A percentile compares a stretch with the other conserved stretches of the same genome.
These are phyloP conservation scores for Leuciscus idus DNA, from an alignment of 2,113 vertebrate species.

Conservation along the genomic window DNA sequence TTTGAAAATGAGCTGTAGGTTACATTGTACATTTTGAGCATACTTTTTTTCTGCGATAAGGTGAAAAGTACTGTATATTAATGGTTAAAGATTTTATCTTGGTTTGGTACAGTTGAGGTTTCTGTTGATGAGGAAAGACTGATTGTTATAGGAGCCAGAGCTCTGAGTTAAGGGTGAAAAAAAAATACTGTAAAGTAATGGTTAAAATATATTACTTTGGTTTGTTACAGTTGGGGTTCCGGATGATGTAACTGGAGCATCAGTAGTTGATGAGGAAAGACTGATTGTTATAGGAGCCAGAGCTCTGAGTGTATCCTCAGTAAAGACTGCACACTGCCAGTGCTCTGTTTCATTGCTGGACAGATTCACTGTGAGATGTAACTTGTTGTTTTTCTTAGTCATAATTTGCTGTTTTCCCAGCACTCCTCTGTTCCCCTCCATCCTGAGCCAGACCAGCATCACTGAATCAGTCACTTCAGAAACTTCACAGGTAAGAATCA, in stretches of 20 bases:
- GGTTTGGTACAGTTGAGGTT: neutral
- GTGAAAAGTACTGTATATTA: neutral
- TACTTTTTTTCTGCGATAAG: neutral
- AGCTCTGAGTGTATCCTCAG: constrained; percentile 38
- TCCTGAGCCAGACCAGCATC: constrained; percentile 56
- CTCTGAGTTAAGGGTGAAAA: constrained; percentile 27
- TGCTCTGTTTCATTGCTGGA: constrained; percentile 22
- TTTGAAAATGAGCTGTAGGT: neutral
- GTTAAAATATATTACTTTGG: too few species aligned
- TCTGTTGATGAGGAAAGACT: neutral
- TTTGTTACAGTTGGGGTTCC: too few species aligned
- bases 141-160: constrained; percentile 23
- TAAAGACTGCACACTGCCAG: constrained; percentile 58
- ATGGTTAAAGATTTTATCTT: neutral
- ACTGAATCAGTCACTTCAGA: constrained; percentile 26
- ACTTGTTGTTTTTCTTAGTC: neutral
- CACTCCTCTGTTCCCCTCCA: constrained; percentile 39
- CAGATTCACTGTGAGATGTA: constrained; percentile 43
- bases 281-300: constrained; percentile 24
- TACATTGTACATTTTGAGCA: neutral
- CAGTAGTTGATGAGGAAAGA: neutral
- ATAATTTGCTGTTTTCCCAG: constrained; percentile 44
- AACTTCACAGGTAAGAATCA: constrained; percentile 49
- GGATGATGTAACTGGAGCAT: too few species aligned
- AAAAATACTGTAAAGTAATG: too few species aligned